Evolutionary conservation across 1,140 invertebrate genomes (phyloP), one percentile per base, ranked within the genome.

Genomic region (Ips nitidus): DNA sequence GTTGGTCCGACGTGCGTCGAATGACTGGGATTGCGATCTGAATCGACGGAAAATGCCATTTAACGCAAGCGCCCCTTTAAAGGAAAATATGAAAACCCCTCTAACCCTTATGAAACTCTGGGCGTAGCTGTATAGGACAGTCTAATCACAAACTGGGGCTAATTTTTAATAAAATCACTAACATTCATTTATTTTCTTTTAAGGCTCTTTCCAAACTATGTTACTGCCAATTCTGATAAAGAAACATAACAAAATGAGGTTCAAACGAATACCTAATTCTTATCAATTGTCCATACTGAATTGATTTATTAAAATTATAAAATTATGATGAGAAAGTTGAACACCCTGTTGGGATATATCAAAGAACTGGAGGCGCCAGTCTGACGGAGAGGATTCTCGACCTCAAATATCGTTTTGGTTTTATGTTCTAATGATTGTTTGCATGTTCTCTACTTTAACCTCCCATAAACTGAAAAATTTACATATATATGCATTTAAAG

Each of bases 61-160:
- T 40, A 52, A 68, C 66, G 66, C 66, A 68, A 60, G 58, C 66
- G 66, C 66, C 55, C 37, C 50, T 52, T 68, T 38, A 61, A 61
- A 7, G n/a, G 56, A 58, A 45, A 66, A 50, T 41, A 52, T 50
- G 65, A 42, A 66, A 66, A 66, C 6, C 43, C 52, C 53, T 22
- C 22, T 22, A 22, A 22, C 22, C 22, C 22, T 22, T 22, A 22
- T 22, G 45, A 47, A 4, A 4, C 45, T 47, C 45, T 47, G n/a
- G 45, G 45, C 4, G 45, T 47, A n/a, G 45, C n/a, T 47, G n/a
- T 43, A 60, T 36, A 39, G 41, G 41, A 60, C 36, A 22, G 22
- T 22, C 22, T 22, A 22, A 22, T 22, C 22, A 22, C 22, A 22
- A 22, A 22, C 22, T 22, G 22, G 22, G 22, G 22, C 22, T 22